These are phyloP conservation scores for Meteorus cinctellus DNA, from an alignment of 2,888 invertebrate species.

Conservation along the genomic window DNA sequence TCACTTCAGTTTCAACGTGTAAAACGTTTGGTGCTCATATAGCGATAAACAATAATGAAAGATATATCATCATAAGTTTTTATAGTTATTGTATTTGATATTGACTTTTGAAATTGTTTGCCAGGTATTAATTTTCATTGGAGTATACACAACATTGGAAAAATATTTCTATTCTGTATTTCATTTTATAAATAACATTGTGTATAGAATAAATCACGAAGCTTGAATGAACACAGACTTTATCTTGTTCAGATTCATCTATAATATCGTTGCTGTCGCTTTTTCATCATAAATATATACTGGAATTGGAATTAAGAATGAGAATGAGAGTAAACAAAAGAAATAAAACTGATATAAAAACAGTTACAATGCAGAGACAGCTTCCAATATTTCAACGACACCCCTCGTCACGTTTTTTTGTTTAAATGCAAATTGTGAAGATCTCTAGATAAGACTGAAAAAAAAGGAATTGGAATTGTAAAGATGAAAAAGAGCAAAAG, in stretches of 20 bases:
- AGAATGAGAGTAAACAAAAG: not conserved
- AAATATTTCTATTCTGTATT: too few species aligned
- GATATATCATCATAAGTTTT: too few species aligned
- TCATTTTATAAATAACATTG: too few species aligned
- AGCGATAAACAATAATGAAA: not conserved
- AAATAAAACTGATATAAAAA: not conserved
- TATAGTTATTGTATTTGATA: too few species aligned
- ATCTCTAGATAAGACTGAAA: not conserved
- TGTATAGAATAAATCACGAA: not conserved
- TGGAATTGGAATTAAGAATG: not conserved
- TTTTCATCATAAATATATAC: slow-evolving; percentile 23
- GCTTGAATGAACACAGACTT: not conserved
- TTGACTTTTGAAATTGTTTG: too few species aligned
- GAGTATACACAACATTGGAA: too few species aligned
- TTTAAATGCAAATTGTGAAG: slow-evolving; percentile 64
- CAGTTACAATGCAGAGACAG: slow-evolving; percentile 55
- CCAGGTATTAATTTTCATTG: too few species aligned
- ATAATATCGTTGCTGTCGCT: slow-evolving; percentile 16
- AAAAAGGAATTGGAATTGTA: not conserved
- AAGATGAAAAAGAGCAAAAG: not conserved
- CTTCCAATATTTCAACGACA: slow-evolving; percentile 65
- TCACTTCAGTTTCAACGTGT: slow-evolving; percentile 33
- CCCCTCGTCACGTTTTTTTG: slow-evolving; percentile 54
- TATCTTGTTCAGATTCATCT: slow-evolving; percentile 10
- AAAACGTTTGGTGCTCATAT: slow-evolving; percentile 38